Percentiles rank a stretch among this genome's conserved stretches.
phyloP scores from a whole-genome alignment of 2,888 invertebrate genomes.

The Coronaproctus castanopsis region DNA sequence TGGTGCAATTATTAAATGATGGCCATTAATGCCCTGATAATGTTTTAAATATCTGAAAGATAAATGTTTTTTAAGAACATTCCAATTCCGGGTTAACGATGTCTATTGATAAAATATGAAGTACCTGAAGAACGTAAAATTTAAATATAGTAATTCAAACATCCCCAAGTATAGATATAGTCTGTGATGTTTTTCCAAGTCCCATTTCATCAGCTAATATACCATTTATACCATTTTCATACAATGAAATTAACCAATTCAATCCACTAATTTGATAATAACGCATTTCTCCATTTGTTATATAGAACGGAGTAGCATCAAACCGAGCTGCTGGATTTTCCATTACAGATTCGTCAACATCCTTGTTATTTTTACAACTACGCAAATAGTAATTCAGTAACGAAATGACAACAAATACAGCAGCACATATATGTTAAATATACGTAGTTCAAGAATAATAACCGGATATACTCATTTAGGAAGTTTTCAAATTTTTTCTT shows the following conservation, averaged over 20 bases:
- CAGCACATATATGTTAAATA: no score
- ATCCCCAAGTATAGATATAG: conserved; percentile 74
- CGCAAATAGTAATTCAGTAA: no score
- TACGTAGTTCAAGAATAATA: no score
- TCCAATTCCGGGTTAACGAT: neutral
- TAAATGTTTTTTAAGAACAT: neutral
- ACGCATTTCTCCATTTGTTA: conserved; percentile 81
- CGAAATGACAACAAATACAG: no score
- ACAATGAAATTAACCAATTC: conserved; percentile 98
- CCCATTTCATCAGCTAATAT: conserved; percentile 99
- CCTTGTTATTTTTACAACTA: no score
- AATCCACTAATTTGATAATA: conserved; percentile 97
- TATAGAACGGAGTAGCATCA: conserved; percentile 71
- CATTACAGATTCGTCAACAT: no score
- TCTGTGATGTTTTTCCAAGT: conserved; percentile 93
- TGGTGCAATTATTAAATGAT: conserved; percentile 94
- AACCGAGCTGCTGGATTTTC: conserved; percentile 64
- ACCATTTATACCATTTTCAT: conserved; percentile 96
- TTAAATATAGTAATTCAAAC: no score
- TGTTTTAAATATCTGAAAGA: conserved; percentile 67
- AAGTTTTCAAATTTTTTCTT: no score
- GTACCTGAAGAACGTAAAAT: no score
- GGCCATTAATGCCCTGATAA: conserved; percentile 68
- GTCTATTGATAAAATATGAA: conserved; percentile 2
- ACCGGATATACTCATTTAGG: no score